These are phyloP conservation scores for Drosophila bipectinata DNA, from an alignment of 1,140 invertebrate genomes.

Conservation along the genomic window DNA sequence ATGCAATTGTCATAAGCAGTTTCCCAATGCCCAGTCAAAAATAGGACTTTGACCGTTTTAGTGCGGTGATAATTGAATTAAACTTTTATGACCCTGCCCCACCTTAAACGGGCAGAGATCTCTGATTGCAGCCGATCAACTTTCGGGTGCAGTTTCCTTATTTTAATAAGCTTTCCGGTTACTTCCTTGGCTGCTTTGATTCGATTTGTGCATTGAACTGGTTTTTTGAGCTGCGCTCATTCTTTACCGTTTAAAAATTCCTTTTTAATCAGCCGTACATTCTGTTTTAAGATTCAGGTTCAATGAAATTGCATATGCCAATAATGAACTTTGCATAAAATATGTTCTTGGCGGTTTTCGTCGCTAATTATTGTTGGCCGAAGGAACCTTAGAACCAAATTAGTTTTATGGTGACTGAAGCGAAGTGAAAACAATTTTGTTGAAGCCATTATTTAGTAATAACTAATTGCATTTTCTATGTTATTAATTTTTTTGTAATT, in stretches of 20 bases:
- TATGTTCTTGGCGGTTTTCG: neutral
- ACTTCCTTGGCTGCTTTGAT: slow-evolving; percentile 26
- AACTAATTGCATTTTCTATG: slow-evolving; percentile 30
- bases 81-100: slow-evolving; percentile 41
- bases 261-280: neutral
- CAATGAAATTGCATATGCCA: slow-evolving; percentile 3
- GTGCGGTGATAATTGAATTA: slow-evolving; percentile 41
- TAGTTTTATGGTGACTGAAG: neutral
- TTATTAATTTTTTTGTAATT: slow-evolving; percentile 7
- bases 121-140: slow-evolving; percentile 49
- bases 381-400: slow-evolving; percentile 1
- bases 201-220: slow-evolving; percentile 24
- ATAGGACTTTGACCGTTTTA: slow-evolving; percentile 15
- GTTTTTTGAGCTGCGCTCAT: slow-evolving; percentile 1
- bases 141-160: slow-evolving; percentile 57
- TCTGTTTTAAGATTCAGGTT: neutral
- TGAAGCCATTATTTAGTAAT: slow-evolving; percentile 21
- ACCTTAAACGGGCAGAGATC: slow-evolving; percentile 46
- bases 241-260: neutral
- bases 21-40: neutral
- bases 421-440: slow-evolving; percentile 27
- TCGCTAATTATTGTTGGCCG: neutral
- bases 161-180: slow-evolving; percentile 33
- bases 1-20: neutral
- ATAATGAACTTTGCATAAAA: slow-evolving; percentile 5